Percentiles rank a stretch among this genome's conserved stretches.
phyloP scores from a whole-genome alignment of 1,140 invertebrate genomes.

The Drosophila ercepeae region DNA sequence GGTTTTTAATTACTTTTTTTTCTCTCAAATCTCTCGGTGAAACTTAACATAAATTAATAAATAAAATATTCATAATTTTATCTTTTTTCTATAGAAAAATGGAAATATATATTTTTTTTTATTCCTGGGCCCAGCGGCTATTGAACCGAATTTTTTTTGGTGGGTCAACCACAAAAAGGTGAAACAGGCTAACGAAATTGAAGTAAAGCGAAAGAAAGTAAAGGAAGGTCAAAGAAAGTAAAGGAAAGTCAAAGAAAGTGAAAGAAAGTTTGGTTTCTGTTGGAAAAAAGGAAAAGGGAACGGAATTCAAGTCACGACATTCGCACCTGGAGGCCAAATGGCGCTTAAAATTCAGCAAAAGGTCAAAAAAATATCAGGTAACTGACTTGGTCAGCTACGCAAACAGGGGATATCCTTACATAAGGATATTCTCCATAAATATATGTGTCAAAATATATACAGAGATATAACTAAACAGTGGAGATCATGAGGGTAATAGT shows the following conservation, averaged over 20 bases:
- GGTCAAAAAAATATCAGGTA: constrained; percentile 23
- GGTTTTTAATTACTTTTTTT: constrained; percentile 44
- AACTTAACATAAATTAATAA: constrained; percentile 35
- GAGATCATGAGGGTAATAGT: neutral
- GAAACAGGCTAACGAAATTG: neutral
- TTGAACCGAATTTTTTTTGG: constrained; percentile 25
- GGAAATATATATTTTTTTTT: constrained; percentile 19
- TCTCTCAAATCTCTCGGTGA: neutral
- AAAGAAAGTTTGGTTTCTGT: constrained; percentile 20
- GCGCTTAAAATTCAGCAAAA: constrained; percentile 66
- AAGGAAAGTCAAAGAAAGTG: constrained; percentile 11
- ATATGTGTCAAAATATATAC: neutral
- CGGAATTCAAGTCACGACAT: constrained; percentile 68
- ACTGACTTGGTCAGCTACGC: constrained; percentile 27
- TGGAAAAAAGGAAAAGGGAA: constrained; percentile 24
- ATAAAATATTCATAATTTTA: constrained; percentile 33
- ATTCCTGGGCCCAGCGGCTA: constrained; percentile 34
- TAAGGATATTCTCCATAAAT: constrained; percentile 5
- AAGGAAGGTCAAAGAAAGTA: constrained; percentile 19
- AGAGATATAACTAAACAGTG: neutral
- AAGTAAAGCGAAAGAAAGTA: constrained; percentile 7
- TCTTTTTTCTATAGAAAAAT: neutral
- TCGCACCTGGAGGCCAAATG: constrained; percentile 57
- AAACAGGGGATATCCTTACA: constrained; percentile 4
- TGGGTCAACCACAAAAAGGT: constrained; percentile 15